phyloP scores from a whole-genome alignment of 2,797 vertebrate species.

The Esox lucius region DNA sequence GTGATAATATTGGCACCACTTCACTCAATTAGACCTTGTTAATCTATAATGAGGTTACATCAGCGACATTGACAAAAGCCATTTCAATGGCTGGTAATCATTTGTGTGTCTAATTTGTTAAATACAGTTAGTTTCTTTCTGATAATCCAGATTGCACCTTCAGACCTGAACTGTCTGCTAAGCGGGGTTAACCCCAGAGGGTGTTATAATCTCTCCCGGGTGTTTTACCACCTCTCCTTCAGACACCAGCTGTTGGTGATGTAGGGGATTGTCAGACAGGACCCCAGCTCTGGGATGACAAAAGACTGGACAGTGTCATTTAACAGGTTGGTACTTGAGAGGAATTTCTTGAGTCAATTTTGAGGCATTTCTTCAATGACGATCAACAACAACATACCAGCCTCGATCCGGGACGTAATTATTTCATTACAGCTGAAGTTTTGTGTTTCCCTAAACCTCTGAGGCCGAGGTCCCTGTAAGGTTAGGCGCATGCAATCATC shows the following conservation, averaged over 20 bases:
- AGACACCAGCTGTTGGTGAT: not conserved
- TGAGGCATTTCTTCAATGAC: not conserved
- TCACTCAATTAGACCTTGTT: not conserved
- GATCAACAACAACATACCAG: not conserved
- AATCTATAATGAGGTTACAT: not conserved
- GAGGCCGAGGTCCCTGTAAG: not conserved
- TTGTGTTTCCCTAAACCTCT: not conserved
- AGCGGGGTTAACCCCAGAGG: not conserved
- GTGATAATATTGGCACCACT: too few relatives aligned
- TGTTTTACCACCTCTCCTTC: not conserved
- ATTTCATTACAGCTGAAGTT: not conserved
- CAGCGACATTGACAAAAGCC: not conserved
- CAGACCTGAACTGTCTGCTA: not conserved
- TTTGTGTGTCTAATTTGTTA: not conserved
- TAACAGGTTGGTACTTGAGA: not conserved
- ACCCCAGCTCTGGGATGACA: not conserved
- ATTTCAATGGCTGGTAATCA: not conserved
- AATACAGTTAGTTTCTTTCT: not conserved
- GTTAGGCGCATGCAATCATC: not conserved
- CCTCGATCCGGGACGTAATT: not conserved
- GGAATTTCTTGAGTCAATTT: not conserved
- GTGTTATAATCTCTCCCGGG: not conserved
- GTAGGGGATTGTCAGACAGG: not conserved
- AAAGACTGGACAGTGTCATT: not conserved
- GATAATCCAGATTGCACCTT: not conserved